Evolutionary conservation across 1,140 invertebrate genomes (phyloP).

Genomic region (Alviniconcha marisindica): DNA sequence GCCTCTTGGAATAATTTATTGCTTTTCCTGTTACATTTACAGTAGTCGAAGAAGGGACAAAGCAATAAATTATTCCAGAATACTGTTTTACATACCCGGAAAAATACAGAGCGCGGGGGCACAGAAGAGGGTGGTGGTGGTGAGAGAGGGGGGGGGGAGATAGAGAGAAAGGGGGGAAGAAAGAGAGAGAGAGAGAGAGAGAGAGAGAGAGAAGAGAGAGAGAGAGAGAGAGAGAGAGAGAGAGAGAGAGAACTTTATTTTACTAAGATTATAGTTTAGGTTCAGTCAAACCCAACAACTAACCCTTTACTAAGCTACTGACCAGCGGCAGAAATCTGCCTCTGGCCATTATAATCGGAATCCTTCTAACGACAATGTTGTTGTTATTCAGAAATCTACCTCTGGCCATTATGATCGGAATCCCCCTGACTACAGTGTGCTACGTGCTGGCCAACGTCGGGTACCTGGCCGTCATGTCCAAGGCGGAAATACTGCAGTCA

Average conservation of each 20-base stretch:
- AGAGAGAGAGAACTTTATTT: not conserved
- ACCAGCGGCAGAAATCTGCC: conserved; percentile 71
- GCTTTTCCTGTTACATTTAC: no score
- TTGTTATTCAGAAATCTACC: conserved; percentile 63
- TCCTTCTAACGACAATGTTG: not conserved
- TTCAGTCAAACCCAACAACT: no score
- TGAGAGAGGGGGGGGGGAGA: no score
- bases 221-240: not conserved
- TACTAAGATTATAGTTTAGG: no score
- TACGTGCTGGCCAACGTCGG: conserved; percentile 70
- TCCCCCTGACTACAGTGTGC: conserved; percentile 61
- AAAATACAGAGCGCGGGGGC: no score
- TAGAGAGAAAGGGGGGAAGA: not conserved
- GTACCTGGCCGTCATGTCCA: conserved; percentile 68
- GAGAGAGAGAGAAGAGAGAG: not conserved
- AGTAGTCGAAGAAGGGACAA: no score
- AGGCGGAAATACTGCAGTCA: conserved; percentile 64
- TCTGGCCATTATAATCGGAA: conserved; percentile 64
- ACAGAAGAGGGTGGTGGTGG: no score
- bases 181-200: not conserved
- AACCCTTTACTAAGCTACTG: no score
- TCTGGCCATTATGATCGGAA: conserved; percentile 64
- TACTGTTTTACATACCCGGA: no score
- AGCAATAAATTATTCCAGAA: no score
- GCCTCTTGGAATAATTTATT: no score